Evolutionary conservation across 2,888 invertebrate genomes (phyloP).

Genomic region (Hetaerina titia): DNA sequence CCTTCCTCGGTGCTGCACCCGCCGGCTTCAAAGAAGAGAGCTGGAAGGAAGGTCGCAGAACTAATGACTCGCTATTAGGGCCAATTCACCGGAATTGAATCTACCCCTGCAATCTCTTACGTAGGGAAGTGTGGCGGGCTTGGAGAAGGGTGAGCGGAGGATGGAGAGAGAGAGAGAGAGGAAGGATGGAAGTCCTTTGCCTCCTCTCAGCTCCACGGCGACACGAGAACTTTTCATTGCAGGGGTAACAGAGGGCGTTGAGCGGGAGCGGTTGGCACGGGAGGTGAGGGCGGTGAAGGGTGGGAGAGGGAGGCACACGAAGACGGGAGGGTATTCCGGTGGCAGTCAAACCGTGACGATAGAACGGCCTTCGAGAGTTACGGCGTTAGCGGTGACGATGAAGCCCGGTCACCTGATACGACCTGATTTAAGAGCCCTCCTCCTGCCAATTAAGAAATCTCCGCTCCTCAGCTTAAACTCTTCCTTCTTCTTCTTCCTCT

Average conservation of each 20-base stretch:
- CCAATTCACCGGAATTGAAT: constrained; percentile 1
- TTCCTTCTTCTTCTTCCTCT: neutral
- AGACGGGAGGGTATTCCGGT: neutral
- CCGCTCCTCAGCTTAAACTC: neutral
- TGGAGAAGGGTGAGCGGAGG: neutral
- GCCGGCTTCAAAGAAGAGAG: neutral
- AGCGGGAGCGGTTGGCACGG: no score
- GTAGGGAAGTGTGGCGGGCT: neutral
- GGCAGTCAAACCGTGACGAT: neutral
- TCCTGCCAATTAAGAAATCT: neutral
- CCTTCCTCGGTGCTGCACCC: no score
- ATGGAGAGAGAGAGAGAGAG: neutral
- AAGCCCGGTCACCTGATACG: neutral
- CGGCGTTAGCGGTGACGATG: neutral
- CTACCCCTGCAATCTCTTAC: neutral
- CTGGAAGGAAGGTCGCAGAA: neutral
- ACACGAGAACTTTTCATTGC: neutral
- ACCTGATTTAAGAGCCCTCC: neutral
- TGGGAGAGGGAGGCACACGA: neutral
- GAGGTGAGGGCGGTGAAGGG: no score
- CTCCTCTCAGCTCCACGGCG: neutral
- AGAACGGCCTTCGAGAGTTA: neutral
- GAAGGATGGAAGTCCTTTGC: neutral
- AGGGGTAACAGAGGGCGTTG: no score
- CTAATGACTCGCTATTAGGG: constrained; percentile 13